A percentile compares a stretch with the other conserved stretches of the same genome.
Evolutionary conservation across 2,888 invertebrate species (phyloP).

Genomic region (Troglohyphantes excavatus): DNA sequence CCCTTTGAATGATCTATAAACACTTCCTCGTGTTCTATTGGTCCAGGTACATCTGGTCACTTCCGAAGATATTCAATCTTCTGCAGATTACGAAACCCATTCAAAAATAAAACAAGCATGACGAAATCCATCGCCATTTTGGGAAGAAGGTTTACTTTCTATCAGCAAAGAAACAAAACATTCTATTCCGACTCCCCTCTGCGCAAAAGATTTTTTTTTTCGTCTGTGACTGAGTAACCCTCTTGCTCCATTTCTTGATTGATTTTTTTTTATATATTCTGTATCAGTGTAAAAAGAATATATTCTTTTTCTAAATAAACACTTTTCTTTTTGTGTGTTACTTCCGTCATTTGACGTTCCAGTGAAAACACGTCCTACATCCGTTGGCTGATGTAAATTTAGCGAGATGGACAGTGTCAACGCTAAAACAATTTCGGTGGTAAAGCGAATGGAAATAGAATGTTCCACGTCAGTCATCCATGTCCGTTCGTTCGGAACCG

Average conservation of each 20-base stretch:
- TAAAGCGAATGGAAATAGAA: background rate
- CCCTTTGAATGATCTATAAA: background rate
- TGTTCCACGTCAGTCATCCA: background rate
- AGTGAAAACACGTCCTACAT: slow-evolving; percentile 48
- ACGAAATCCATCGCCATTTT: background rate
- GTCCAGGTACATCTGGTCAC: background rate
- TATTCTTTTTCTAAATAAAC: background rate
- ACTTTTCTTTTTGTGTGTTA: background rate
- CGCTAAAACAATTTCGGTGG: background rate
- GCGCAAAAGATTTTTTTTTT: background rate
- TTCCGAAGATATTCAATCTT: background rate
- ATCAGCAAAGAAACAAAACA: background rate
- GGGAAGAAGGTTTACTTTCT: background rate
- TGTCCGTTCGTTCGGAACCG: background rate
- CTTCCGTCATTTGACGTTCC: slow-evolving; percentile 43
- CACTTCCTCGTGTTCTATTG: background rate
- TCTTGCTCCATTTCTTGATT: background rate
- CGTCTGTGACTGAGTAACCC: background rate
- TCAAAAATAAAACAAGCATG: background rate
- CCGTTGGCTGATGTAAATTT: background rate
- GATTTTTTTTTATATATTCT: background rate
- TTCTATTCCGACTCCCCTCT: background rate
- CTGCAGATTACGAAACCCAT: background rate
- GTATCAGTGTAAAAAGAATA: background rate
- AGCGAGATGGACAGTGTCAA: background rate